Evolutionary conservation across 2,888 invertebrate genomes (phyloP).

Genomic region (Hydrotaea cyrtoneurina): DNA sequence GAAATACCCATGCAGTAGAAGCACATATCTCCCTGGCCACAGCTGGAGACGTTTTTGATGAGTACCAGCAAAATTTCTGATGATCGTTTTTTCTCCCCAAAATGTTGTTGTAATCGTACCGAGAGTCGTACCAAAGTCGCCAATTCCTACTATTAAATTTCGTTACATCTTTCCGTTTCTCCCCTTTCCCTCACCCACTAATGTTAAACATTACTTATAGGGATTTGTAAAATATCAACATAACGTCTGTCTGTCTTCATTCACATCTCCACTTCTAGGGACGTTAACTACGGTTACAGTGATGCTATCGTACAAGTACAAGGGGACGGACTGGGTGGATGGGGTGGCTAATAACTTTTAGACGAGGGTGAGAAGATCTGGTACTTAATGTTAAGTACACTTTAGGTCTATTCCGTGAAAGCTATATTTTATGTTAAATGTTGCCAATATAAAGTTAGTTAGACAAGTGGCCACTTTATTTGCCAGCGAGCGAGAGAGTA

Average conservation of each 20-base stretch:
- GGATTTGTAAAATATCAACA: neutral
- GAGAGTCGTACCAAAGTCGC: no score
- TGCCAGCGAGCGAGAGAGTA: neutral
- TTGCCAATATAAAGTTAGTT: constrained; percentile 59
- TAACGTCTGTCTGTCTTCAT: neutral
- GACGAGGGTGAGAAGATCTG: neutral
- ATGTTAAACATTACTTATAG: constrained; percentile 57
- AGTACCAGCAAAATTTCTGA: no score
- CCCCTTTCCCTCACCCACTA: neutral
- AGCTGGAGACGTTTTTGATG: no score
- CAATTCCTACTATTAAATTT: no score
- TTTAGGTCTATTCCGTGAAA: constrained; percentile 51
- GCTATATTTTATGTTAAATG: constrained; percentile 50
- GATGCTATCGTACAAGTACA: neutral
- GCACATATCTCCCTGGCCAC: no score
- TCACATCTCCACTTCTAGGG: neutral
- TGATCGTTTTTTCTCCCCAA: no score
- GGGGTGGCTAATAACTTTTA: neutral
- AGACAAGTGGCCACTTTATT: constrained; percentile 32
- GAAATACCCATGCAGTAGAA: no score
- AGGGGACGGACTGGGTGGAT: neutral
- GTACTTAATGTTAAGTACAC: constrained; percentile 62
- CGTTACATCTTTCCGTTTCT: neutral
- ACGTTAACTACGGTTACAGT: neutral
- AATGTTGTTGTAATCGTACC: no score